These are phyloP conservation scores for Druon quercuslanigerum DNA, from an alignment of 1,140 invertebrate genomes.

Conservation along the genomic window DNA sequence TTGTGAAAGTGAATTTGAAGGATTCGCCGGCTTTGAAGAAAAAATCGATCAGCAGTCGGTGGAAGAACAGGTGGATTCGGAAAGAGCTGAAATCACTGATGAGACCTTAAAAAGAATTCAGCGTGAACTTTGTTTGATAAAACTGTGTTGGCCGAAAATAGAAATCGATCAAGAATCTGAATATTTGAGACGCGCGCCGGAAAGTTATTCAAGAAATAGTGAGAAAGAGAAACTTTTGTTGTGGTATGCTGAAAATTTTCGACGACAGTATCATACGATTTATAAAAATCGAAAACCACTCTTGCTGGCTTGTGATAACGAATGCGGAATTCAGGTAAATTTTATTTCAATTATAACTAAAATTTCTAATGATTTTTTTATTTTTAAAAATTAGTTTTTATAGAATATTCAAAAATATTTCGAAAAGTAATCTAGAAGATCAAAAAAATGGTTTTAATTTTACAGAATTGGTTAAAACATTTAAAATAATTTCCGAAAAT, in stretches of 20 bases:
- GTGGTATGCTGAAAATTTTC: slow-evolving; percentile 88
- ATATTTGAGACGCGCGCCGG: slow-evolving; percentile 78
- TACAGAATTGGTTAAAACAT: too few relatives aligned
- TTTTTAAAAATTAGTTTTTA: too few relatives aligned
- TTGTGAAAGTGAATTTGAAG: background rate
- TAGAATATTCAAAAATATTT: too few relatives aligned
- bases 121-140: slow-evolving; percentile 74
- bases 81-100: slow-evolving; percentile 44
- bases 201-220: slow-evolving; percentile 83
- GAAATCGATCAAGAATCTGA: slow-evolving; percentile 71
- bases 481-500: too few relatives aligned
- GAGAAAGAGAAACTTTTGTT: slow-evolving; percentile 87
- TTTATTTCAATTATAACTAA: slow-evolving; percentile 1
- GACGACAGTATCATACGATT: slow-evolving; percentile 83
- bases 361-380: too few relatives aligned
- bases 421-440: too few relatives aligned
- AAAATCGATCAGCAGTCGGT: slow-evolving; percentile 23
- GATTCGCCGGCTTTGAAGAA: background rate
- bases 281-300: slow-evolving; percentile 83
- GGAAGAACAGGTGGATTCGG: slow-evolving; percentile 33
- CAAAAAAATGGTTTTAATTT: too few relatives aligned
- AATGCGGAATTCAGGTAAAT: slow-evolving; percentile 84
- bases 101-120: slow-evolving; percentile 69
- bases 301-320: slow-evolving; percentile 86
- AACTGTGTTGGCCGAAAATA: slow-evolving; percentile 76